These are phyloP conservation scores for Erannis defoliaria DNA, from an alignment of 2,888 invertebrate genomes.

Conservation along the genomic window DNA sequence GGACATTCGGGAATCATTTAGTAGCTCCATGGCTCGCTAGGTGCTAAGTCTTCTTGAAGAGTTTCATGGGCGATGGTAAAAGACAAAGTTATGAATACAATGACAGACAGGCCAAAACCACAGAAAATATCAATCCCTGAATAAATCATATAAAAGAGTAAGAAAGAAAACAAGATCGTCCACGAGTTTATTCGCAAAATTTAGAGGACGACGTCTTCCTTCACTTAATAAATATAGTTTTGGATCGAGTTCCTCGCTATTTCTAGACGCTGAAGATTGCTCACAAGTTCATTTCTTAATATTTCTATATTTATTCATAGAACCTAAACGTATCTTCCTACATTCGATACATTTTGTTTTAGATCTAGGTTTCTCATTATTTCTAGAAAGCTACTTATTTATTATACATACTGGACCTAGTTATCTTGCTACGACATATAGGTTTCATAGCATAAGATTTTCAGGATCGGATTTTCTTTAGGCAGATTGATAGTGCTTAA, in stretches of 20 bases:
- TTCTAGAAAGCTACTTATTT: conserved; percentile 12
- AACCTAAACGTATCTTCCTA: conserved; percentile 2
- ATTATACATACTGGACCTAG: neutral
- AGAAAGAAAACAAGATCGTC: neutral
- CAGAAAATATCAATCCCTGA: neutral
- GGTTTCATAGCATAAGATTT: too few relatives aligned
- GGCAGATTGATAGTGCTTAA: too few relatives aligned
- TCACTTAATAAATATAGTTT: too few relatives aligned
- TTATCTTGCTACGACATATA: neutral
- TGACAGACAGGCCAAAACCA: neutral
- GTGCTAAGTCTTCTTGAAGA: too few relatives aligned
- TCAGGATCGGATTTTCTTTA: too few relatives aligned
- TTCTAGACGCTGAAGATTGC: too few relatives aligned
- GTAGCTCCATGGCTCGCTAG: too few relatives aligned
- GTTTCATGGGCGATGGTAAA: neutral
- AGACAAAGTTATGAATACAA: conserved; percentile 10
- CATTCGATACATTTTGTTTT: neutral
- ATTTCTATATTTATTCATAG: conserved; percentile 8
- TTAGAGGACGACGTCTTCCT: too few relatives aligned
- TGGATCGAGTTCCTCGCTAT: too few relatives aligned
- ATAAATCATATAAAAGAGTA: neutral
- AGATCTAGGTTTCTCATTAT: conserved; percentile 1
- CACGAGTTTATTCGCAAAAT: neutral
- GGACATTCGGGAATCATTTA: neutral
- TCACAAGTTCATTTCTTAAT: too few relatives aligned